These are phyloP conservation scores for Arizona elegans DNA, from an alignment of 2,113 vertebrate genomes.

Conservation along the genomic window DNA sequence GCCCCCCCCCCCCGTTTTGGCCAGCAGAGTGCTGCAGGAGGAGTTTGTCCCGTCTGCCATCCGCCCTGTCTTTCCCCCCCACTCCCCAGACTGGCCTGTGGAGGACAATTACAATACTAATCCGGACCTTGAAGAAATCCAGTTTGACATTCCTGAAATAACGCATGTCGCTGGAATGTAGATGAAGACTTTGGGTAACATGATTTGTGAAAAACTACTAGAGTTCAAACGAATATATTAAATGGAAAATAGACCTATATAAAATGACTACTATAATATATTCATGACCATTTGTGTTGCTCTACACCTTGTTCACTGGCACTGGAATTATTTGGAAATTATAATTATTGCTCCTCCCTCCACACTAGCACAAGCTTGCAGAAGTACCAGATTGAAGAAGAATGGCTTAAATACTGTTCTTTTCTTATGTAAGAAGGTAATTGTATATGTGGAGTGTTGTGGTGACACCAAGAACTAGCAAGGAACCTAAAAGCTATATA, in stretches of 20 bases:
- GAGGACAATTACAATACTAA: no score
- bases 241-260: not conserved
- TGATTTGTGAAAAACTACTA: conserved; percentile 11
- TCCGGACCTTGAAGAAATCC: no score
- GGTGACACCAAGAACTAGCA: not conserved
- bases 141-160: no score
- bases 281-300: not conserved
- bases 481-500: not conserved
- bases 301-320: not conserved
- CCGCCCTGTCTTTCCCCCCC: no score
- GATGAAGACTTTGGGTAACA: not conserved
- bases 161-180: not conserved
- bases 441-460: not conserved
- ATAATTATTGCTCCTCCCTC: not conserved
- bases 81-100: no score
- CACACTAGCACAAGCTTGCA: not conserved
- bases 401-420: not conserved
- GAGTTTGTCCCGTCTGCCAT: no score
- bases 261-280: not conserved
- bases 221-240: not conserved
- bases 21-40: no score
- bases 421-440: not conserved
- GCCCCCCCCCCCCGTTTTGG: no score
- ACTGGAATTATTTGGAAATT: not conserved
- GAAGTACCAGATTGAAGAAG: not conserved